These are phyloP conservation scores for Sisyra terminalis DNA, from an alignment of 2,888 invertebrate genomes.

Conservation along the genomic window DNA sequence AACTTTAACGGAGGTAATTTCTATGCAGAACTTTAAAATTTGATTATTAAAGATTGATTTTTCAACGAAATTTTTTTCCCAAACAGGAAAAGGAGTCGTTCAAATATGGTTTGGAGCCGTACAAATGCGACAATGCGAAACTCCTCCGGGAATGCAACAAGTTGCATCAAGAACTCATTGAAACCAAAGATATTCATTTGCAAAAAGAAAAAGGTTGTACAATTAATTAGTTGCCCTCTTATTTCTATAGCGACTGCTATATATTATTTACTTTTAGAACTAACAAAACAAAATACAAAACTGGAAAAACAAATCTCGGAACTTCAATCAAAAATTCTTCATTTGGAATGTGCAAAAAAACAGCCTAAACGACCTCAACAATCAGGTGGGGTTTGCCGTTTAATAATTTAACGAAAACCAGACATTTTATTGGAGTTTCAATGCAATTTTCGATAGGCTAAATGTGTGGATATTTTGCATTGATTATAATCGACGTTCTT, in stretches of 20 bases:
- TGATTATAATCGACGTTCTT: too few relatives aligned
- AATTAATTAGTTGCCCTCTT: too few relatives aligned
- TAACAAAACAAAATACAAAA: slow-evolving; percentile 30
- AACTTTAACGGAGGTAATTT: slow-evolving; percentile 42
- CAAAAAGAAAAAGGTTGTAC: slow-evolving; percentile 32
- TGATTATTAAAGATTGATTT: slow-evolving; percentile 1
- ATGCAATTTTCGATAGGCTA: too few relatives aligned
- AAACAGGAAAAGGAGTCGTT: slow-evolving; percentile 52
- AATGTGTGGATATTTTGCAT: too few relatives aligned
- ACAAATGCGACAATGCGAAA: slow-evolving; percentile 64
- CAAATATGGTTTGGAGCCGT: slow-evolving; percentile 57
- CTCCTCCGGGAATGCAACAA: slow-evolving; percentile 60
- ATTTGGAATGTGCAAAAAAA: slow-evolving; percentile 30
- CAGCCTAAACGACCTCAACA: too few relatives aligned
- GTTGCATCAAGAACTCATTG: slow-evolving; percentile 47
- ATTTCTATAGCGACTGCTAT: too few relatives aligned
- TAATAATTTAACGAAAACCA: too few relatives aligned
- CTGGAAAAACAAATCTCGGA: slow-evolving; percentile 42
- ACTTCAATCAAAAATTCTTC: slow-evolving; percentile 40
- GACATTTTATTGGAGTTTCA: too few relatives aligned
- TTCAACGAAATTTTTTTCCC: slow-evolving; percentile 11
- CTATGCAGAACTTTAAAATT: slow-evolving; percentile 6
- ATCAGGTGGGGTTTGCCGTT: too few relatives aligned
- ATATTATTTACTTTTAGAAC: slow-evolving; percentile 25
- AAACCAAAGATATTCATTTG: slow-evolving; percentile 45